phyloP scores from a whole-genome alignment of 2,888 invertebrate genomes.

The Torymus texanus region DNA sequence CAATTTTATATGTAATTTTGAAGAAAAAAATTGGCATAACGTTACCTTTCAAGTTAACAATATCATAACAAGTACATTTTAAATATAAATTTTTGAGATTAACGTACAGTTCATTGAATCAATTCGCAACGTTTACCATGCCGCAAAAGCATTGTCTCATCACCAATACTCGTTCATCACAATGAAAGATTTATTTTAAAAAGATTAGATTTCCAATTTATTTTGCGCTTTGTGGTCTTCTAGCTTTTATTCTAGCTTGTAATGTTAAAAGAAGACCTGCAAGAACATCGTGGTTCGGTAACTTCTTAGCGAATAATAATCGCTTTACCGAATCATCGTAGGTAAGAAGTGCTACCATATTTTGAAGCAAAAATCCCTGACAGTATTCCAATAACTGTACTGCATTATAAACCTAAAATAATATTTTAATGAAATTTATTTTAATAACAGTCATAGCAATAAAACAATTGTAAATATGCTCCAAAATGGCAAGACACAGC shows the following conservation, averaged over 20 bases:
- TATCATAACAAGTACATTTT: too few species aligned
- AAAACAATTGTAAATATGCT: too few species aligned
- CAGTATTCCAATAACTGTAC: constrained; percentile 91
- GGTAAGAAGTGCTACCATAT: constrained; percentile 94
- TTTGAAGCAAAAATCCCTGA: constrained; percentile 92
- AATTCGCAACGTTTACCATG: constrained; percentile 4
- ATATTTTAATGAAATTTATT: constrained; percentile 27
- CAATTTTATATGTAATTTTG: not conserved
- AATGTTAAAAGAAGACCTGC: constrained; percentile 87
- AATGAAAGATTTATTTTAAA: constrained; percentile 15
- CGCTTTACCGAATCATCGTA: constrained; percentile 94
- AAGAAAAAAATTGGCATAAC: not conserved
- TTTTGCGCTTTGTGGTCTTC: constrained; percentile 71
- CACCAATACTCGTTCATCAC: constrained; percentile 44
- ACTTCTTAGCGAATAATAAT: constrained; percentile 89
- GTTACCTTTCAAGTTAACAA: not conserved
- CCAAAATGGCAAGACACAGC: too few species aligned
- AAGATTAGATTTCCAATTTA: constrained; percentile 23
- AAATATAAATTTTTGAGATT: not conserved
- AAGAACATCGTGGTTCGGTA: constrained; percentile 92
- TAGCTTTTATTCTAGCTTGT: constrained; percentile 87
- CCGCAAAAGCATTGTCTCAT: constrained; percentile 13
- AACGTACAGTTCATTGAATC: constrained; percentile 1
- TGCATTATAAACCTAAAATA: constrained; percentile 87
- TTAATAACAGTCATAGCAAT: not conserved